Evolutionary conservation across 2,888 invertebrate genomes (phyloP), one percentile per base, ranked within the genome.

Genomic region (Nemotelus pantherinus): DNA sequence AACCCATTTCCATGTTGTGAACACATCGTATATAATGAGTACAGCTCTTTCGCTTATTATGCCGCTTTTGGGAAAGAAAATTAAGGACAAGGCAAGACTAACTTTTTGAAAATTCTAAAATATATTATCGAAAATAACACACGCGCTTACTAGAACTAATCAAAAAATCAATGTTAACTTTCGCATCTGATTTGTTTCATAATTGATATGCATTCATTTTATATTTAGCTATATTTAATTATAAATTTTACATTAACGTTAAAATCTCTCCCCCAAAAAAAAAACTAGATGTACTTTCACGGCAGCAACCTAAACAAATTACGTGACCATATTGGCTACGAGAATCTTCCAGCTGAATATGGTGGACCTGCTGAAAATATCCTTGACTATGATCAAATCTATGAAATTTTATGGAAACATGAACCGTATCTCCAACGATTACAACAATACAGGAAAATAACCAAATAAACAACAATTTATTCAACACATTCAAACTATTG

Each of bases 1-100:
- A 82, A 84, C 58, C 83, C 85, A 1, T 80, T 83, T 86, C n/a
- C 86, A 86, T 71, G 81, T 86, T 3, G 83, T 86, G 6, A 85
- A 85, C 67, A 82, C 83, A 0, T 86, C 86, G 3, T 83, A 85
- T 55, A 77, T 86, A 0, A 84, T 85, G 83, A 85, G 83, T 71
- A 81, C 85, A 2, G 83, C 84, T 0, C 81, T 84, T 3, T 81
- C 84, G 3, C 78, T 86, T 47, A 81, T 86, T 67, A 82, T 86
- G 81, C 84, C 86, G 39, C 84, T 86, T 41, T 83, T 86, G 83
- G 84, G 83, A 80, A 85, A 84, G 77, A 84, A 84, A 41, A 82
- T 85, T 3, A 84, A 84, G 67, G 85, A 85, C 60, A 82, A 82
- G 7, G 86, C 86, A 81, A 81, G 81, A 79, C 41, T 6, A 5